phyloP scores from a whole-genome alignment of 2,888 invertebrate species.

The Oligia latruncula region DNA sequence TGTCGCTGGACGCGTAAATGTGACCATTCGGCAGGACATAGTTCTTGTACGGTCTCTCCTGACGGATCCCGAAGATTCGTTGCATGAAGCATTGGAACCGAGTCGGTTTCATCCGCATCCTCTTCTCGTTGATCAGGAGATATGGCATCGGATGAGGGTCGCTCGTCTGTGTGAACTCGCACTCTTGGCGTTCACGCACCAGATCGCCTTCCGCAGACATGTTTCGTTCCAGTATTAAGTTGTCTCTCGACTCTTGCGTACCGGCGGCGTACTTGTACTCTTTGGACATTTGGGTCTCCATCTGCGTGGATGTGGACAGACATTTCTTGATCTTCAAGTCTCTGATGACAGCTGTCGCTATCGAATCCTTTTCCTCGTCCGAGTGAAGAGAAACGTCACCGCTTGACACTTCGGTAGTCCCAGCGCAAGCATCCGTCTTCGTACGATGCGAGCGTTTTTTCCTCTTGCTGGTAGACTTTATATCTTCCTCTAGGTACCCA shows the following conservation, averaged over 20 bases:
- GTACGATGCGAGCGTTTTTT: constrained; percentile 80
- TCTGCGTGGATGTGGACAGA: constrained; percentile 70
- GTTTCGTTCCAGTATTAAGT: constrained; percentile 19
- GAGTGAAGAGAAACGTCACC: constrained; percentile 68
- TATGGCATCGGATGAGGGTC: constrained; percentile 66
- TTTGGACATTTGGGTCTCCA: constrained; percentile 71
- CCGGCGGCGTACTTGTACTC: constrained; percentile 61
- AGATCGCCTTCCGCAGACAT: constrained; percentile 29
- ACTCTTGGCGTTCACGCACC: constrained; percentile 58
- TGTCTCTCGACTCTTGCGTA: constrained; percentile 46
- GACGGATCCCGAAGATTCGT: constrained; percentile 79
- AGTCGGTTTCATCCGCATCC: constrained; percentile 70
- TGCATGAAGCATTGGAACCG: constrained; percentile 83
- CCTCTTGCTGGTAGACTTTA: constrained; percentile 59
- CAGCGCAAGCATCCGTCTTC: constrained; percentile 81
- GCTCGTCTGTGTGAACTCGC: constrained; percentile 67
- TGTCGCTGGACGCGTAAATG: constrained; percentile 80
- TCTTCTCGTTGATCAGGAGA: constrained; percentile 70
- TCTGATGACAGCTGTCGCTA: constrained; percentile 73
- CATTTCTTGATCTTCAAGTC: constrained; percentile 75
- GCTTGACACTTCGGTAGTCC: constrained; percentile 76
- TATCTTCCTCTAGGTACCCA: constrained; percentile 58
- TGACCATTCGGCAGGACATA: constrained; percentile 70
- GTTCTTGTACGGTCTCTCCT: constrained; percentile 68
- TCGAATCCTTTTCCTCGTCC: constrained; percentile 63